Conservation (phyloP, 2,113 vertebrate species). For the Equus przewalskii region DNA sequence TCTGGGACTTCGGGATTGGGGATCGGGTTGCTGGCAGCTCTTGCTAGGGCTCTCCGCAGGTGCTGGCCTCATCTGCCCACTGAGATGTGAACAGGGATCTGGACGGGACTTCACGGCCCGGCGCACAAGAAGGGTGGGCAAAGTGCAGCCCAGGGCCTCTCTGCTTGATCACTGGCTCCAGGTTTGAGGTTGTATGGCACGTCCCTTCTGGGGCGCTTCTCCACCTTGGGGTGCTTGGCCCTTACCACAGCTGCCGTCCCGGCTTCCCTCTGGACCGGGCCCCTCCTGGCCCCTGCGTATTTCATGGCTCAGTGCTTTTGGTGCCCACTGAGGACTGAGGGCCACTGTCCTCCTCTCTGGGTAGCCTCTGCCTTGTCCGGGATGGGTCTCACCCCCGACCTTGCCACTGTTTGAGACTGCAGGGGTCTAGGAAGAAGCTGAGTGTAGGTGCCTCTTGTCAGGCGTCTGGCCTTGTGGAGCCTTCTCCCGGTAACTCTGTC, state of each 20-base stretch:
- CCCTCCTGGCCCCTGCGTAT: background rate
- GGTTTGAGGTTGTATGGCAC: background rate
- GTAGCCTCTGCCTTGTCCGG: background rate
- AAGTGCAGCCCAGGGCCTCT: background rate
- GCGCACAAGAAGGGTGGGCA: background rate
- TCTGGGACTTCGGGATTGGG: slow-evolving; percentile 41
- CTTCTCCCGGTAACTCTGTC: background rate
- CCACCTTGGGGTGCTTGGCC: background rate
- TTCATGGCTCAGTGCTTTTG: background rate
- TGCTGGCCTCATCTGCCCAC: background rate
- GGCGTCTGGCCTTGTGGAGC: background rate
- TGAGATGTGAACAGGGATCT: background rate
- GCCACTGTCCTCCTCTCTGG: background rate
- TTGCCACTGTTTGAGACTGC: background rate
- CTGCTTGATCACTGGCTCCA: background rate
- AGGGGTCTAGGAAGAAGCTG: background rate
- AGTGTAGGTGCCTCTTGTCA: background rate
- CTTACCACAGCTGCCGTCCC: background rate
- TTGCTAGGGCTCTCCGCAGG: background rate
- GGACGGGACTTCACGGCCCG: background rate
- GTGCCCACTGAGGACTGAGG: background rate
- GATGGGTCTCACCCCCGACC: background rate
- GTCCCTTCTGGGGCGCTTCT: background rate
- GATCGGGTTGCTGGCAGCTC: slow-evolving; percentile 12
- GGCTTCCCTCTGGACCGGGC: background rate